phyloP scores from a whole-genome alignment of 2,113 vertebrate genomes.

The Gavia stellata region DNA sequence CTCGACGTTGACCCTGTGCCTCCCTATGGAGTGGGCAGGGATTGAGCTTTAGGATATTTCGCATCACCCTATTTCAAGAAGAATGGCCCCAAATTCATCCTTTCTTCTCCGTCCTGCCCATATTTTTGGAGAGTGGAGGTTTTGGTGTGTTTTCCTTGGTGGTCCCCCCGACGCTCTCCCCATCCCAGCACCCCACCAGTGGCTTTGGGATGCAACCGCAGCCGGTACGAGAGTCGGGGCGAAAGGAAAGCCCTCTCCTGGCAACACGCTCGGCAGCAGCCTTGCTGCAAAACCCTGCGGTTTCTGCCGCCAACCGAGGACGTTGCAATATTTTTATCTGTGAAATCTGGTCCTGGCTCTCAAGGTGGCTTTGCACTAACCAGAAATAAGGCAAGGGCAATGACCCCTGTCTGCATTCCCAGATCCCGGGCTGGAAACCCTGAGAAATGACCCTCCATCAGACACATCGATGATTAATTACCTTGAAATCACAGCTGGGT shows the following conservation, averaged over 20 bases:
- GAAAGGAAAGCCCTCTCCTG: not conserved
- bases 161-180: fast-evolving
- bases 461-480: not conserved
- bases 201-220: not conserved
- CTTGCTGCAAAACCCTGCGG: not conserved
- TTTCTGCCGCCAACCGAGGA: not conserved
- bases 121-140: not conserved
- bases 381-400: not conserved
- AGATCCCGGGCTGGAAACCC: not conserved
- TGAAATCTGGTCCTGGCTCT: not conserved
- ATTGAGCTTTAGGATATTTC: not conserved
- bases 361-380: not conserved
- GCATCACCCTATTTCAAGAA: not conserved
- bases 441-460: fast-evolving
- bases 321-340: not conserved
- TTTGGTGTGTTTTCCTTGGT: not conserved
- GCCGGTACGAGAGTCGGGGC: fast-evolving
- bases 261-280: not conserved
- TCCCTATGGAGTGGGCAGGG: fast-evolving
- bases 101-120: not conserved
- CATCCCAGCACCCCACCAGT: not conserved
- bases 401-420: not conserved
- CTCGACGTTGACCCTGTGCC: fast-evolving
- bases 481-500: not conserved
- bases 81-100: no score